Evolutionary conservation across 2,113 vertebrate genomes (phyloP), one percentile per base, ranked within the genome.

Genomic region (Lynx canadensis): DNA sequence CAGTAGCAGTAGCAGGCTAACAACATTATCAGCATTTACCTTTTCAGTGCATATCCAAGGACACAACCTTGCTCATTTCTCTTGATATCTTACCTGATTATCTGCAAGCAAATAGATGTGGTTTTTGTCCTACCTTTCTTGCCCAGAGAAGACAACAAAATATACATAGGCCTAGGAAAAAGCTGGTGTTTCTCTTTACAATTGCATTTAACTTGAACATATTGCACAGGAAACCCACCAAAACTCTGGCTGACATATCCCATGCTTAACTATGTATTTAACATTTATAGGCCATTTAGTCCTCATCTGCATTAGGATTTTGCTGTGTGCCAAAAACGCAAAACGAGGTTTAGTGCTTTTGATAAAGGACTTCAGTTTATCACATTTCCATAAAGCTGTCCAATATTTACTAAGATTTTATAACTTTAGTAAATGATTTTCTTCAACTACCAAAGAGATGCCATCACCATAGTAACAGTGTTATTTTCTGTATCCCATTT

Each of bases 341-440:
- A 98, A 98, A 98, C 60, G 85, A 94, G 84, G 93, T 96, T 98
- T 85, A 97, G 78, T 97, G 97, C 78, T 96, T 98, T 97, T 83
- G 95, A 97, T 93, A 87, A 87, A 81, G 3, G 69, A 93, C 68
- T 98, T 97, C 96, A 36, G 85, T 98, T 98, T 98, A 98, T 97
- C 97, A 89, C 94, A 98, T 97, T 98, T 99, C 96, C 98, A 98
- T 99, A 98, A 99, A 99, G 52, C 98, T 97, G 96, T 97, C 97
- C 4, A 96, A 95, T 50, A 91, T 98, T 98, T 98, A 98, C 95
- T 96, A 97, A 66, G 83, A 57, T 82, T 98, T 98, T 98, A 98
- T 94, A 98, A 95, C 98, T 97, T 98, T 97, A 96, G 98, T 97
- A 98, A 98, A 96, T 98, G 25, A 97, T 98, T 98, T 97, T 97